Conservation (phyloP, 2,888 invertebrate species). For the Sminthurinus aureus region DNA sequence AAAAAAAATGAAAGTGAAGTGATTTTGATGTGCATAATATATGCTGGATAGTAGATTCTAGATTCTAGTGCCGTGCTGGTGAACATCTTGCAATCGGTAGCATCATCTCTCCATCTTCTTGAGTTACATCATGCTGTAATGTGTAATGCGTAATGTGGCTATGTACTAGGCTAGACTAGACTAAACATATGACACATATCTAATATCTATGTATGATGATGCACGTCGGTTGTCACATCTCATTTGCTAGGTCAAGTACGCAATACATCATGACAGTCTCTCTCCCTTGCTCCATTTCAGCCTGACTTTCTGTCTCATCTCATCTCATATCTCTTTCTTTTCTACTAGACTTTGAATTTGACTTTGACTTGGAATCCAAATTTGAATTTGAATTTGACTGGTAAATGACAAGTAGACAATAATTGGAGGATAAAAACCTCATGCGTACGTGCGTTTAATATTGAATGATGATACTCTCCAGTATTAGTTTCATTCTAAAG, state of each 20-base stretch:
- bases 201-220: background rate
- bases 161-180: no score
- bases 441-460: background rate
- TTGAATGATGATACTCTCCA: background rate
- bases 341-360: background rate
- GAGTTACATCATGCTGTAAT: background rate
- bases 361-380: background rate
- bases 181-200: no score
- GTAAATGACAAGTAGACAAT: background rate
- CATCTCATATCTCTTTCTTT: background rate
- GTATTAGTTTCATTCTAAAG: background rate
- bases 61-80: background rate
- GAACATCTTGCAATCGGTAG: no score
- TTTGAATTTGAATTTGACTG: background rate
- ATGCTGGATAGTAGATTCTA: no score
- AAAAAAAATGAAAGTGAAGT: background rate
- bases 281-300: background rate
- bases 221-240: background rate
- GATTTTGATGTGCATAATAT: background rate
- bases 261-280: background rate
- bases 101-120: background rate
- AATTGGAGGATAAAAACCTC: background rate
- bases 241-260: background rate
- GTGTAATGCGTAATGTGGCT: no score
- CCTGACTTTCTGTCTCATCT: background rate